Evolutionary conservation across 2,888 invertebrate species (phyloP).

Genomic region (Linyphia triangularis): DNA sequence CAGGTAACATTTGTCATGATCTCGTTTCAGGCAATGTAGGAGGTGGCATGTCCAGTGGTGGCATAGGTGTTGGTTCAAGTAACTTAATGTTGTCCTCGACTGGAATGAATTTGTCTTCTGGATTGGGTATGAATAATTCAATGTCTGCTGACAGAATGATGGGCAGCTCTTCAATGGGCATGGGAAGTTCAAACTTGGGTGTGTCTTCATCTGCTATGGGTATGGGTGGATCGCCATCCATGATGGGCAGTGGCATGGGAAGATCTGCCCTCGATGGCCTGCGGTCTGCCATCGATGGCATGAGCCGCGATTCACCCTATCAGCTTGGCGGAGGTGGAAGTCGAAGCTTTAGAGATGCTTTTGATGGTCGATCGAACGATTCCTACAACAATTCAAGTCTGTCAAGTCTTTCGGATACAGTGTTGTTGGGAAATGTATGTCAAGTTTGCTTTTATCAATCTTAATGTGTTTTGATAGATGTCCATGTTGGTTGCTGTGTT

Average conservation of each 20-base stretch:
- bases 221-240: constrained; percentile 57
- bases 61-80: constrained; percentile 74
- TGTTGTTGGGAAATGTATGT: constrained; percentile 74
- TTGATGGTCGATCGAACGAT: constrained; percentile 60
- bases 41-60: constrained; percentile 76
- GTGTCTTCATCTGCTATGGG: constrained; percentile 64
- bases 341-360: constrained; percentile 65
- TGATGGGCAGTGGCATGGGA: constrained; percentile 60
- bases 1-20: constrained; percentile 58
- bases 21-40: constrained; percentile 68
- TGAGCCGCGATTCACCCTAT: constrained; percentile 57
- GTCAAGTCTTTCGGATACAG: constrained; percentile 65
- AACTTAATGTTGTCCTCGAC: constrained; percentile 72
- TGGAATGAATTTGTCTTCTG: constrained; percentile 75
- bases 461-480: constrained; percentile 24
- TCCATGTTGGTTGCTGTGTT: neutral
- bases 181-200: constrained; percentile 56
- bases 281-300: constrained; percentile 57
- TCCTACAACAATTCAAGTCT: constrained; percentile 54
- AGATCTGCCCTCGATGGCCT: constrained; percentile 58
- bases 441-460: neutral
- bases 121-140: constrained; percentile 76
- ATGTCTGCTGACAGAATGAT: constrained; percentile 70
- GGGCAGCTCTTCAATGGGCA: constrained; percentile 76
- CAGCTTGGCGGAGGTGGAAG: constrained; percentile 34